These are phyloP conservation scores for Clanis bilineata DNA, from an alignment of 2,888 invertebrate genomes.

Conservation along the genomic window DNA sequence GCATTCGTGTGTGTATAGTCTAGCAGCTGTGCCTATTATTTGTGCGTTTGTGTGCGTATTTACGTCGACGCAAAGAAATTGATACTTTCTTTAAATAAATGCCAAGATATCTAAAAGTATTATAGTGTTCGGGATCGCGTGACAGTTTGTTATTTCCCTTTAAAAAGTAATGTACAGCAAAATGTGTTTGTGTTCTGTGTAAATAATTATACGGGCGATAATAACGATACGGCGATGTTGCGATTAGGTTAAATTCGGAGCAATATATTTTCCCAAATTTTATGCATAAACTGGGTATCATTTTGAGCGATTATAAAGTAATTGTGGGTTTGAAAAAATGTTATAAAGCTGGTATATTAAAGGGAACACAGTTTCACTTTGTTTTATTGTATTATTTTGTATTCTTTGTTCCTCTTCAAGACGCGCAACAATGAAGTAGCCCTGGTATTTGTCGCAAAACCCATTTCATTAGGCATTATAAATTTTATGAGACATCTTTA, in stretches of 20 bases:
- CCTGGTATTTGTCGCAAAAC: too few relatives aligned
- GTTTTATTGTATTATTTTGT: background rate
- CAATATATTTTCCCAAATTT: constrained; percentile 20
- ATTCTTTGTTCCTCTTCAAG: background rate
- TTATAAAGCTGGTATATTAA: background rate
- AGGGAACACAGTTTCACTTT: background rate
- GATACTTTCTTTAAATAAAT: constrained; percentile 42
- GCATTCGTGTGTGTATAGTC: constrained; percentile 60
- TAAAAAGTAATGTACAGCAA: constrained; percentile 49
- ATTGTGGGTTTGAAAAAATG: background rate
- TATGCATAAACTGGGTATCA: constrained; percentile 23
- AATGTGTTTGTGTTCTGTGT: constrained; percentile 57
- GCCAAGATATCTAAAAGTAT: constrained; percentile 47
- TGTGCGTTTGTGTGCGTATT: constrained; percentile 61
- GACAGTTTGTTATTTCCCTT: constrained; percentile 61
- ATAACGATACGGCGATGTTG: constrained; percentile 53
- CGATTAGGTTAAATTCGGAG: constrained; percentile 46
- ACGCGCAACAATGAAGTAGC: too few relatives aligned
- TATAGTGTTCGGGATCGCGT: constrained; percentile 62
- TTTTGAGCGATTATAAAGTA: constrained; percentile 27
- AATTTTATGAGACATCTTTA: background rate
- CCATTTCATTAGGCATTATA: too few relatives aligned
- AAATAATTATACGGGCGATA: constrained; percentile 58
- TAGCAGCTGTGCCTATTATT: constrained; percentile 80
- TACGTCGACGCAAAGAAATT: constrained; percentile 46